Conservation (phyloP, 2,888 invertebrate species). For the Myopa tessellatipennis region DNA sequence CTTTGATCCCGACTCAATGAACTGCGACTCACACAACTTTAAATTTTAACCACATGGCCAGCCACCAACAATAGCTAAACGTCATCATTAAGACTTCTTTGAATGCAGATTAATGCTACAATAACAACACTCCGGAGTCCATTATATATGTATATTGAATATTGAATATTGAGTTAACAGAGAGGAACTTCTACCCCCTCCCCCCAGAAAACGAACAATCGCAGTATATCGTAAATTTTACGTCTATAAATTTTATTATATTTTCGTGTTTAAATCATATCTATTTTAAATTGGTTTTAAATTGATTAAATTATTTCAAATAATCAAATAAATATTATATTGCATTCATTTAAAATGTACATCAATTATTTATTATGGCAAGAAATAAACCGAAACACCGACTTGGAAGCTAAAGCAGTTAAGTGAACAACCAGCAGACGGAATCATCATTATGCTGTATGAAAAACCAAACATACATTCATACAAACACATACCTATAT, state of each 20-base stretch:
- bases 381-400: background rate
- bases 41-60: conserved; percentile 60
- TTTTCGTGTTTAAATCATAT: conserved; percentile 6
- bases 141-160: conserved; percentile 50
- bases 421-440: conserved; percentile 1
- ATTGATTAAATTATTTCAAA: conserved; percentile 27
- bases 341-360: background rate
- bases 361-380: conserved; percentile 18
- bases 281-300: conserved; percentile 24
- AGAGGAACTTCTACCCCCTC: conserved; percentile 14
- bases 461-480: conserved; percentile 25
- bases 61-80: conserved; percentile 42
- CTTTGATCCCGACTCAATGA: conserved; percentile 81
- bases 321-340: conserved; percentile 2
- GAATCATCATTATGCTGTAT: conserved; percentile 3
- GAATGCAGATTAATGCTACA: conserved; percentile 39
- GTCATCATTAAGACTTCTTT: conserved; percentile 10
- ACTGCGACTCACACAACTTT: conserved; percentile 63
- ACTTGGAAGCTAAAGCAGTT: conserved; percentile 7
- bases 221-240: conserved; percentile 33
- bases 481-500: too few species aligned
- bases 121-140: conserved; percentile 47
- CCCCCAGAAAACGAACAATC: conserved; percentile 17
- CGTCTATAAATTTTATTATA: background rate
- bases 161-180: conserved; percentile 39